These are phyloP conservation scores for Spheniscus mendiculus DNA, from an alignment of 2,113 vertebrate species.

Conservation along the genomic window DNA sequence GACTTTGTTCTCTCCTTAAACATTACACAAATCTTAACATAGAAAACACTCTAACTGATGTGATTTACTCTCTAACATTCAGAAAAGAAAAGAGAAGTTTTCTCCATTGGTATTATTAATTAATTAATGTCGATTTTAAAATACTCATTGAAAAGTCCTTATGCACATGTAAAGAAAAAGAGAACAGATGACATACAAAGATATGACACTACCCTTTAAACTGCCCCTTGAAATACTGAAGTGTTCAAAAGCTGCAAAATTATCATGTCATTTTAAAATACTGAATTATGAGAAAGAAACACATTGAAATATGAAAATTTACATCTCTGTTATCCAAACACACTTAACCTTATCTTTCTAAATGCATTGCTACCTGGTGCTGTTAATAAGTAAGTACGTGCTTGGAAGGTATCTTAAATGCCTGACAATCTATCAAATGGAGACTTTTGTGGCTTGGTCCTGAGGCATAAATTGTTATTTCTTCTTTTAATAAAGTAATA, in stretches of 20 bases:
- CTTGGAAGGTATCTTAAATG: not conserved
- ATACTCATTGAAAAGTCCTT: not conserved
- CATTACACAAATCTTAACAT: not conserved
- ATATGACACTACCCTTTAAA: not conserved
- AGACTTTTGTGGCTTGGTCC: not conserved
- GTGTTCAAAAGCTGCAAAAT: not conserved
- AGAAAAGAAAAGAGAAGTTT: not conserved
- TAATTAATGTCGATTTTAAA: not conserved
- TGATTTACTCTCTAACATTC: not conserved
- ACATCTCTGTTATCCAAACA: not conserved
- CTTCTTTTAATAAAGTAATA: not conserved
- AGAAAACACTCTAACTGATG: not conserved
- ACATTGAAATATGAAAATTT: not conserved
- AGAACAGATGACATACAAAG: not conserved
- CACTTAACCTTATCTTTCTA: not conserved
- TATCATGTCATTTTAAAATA: not conserved
- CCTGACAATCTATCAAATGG: not conserved
- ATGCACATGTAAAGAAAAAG: not conserved
- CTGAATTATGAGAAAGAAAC: not conserved
- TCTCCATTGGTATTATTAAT: not conserved
- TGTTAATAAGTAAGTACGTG: not conserved
- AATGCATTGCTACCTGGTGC: not conserved
- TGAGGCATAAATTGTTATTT: not conserved
- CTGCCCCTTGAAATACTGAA: not conserved
- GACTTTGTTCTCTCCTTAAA: not conserved